Base-by-base conservation (phyloP, 2,113 vertebrate genomes). In the Nansenia antarctica region DNA sequence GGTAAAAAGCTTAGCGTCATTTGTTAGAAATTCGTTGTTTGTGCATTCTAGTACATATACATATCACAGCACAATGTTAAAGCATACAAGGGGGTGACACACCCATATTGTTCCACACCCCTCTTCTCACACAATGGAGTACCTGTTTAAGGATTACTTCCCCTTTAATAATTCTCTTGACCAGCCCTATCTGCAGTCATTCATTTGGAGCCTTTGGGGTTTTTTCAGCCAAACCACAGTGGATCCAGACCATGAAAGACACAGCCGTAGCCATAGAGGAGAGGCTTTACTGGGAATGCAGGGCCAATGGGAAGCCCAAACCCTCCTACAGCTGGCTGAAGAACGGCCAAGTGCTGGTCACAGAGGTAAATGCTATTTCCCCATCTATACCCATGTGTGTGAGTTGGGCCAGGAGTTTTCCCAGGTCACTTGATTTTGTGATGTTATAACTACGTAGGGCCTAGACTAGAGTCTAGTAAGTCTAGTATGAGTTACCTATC, bases 281-380 rank as follows among this genome's bases (percentile, higher is more conserved):
- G 74, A 91, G 81, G 6, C 86, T 98, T 1, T 83, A 85, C 69
- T 97, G 95, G 96, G 95, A 96, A 49, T 98, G 96, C 67, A 92
- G 91, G 59, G 96, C 95, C 1, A 94, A 90, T 61, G 96, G 95
- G 29, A 98, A 95, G 63, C 96, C 96, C 67, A 96, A 95, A 74
- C 95, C 96, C 1, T 95, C 95, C 0, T 96, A 97, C 75, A 92
- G 90, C 24, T 98, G 96, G 96, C 80, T 98, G 84, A 98, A 93
- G 88, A 94, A 96, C 12, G 95, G 95, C 82, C 93, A 94, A 1
- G 88, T 91, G 20, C 88, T 98, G 22, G 68, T 85, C 47, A 62
- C 88, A 5, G 94, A 96, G 95, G 96, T 98, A 91, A 91, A 87
- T 66, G 45, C 58, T 37, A 67, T 74, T 57, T 42, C 67, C 69